phyloP scores from a whole-genome alignment of 2,888 invertebrate genomes.

The Pseudolycoriella hygida region DNA sequence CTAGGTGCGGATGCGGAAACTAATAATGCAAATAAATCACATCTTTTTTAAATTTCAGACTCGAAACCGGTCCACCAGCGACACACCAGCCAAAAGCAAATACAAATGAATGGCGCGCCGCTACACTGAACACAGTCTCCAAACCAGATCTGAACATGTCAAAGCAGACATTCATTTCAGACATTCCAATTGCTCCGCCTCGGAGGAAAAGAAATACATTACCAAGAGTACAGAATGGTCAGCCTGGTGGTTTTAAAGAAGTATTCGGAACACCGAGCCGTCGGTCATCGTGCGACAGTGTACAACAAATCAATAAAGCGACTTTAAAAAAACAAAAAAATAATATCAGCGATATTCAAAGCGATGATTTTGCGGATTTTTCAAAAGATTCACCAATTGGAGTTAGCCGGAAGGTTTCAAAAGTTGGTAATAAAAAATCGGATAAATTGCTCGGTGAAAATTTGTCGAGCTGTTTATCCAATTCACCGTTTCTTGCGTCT shows the following conservation, averaged over 20 bases:
- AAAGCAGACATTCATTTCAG: background rate
- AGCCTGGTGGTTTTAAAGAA: conserved; percentile 11
- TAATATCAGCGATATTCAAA: background rate
- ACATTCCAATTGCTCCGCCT: conserved; percentile 13
- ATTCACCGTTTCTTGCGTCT: conserved; percentile 7
- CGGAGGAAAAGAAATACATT: conserved; percentile 11
- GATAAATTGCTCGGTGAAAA: conserved; percentile 15
- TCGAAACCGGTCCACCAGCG: conserved; percentile 6
- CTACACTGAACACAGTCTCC: conserved; percentile 5
- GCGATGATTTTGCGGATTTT: conserved; percentile 2
- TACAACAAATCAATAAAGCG: background rate
- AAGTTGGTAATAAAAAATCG: conserved; percentile 14
- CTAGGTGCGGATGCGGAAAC: too few relatives aligned
- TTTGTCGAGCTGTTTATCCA: conserved; percentile 12
- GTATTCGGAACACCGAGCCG: conserved; percentile 9
- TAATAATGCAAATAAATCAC: background rate
- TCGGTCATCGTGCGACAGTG: conserved; percentile 5
- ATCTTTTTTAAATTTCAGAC: conserved; percentile 3
- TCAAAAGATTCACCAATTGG: conserved; percentile 3
- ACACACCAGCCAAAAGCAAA: conserved; percentile 6
- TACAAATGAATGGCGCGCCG: conserved; percentile 10
- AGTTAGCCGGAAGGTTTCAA: conserved; percentile 9
- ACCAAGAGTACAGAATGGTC: background rate
- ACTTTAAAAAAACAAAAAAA: background rate
- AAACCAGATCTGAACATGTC: background rate